Percentiles rank a stretch among this genome's conserved stretches.
Conservation (phyloP, 2,888 invertebrate species). For the Andrena flavipes region DNA sequence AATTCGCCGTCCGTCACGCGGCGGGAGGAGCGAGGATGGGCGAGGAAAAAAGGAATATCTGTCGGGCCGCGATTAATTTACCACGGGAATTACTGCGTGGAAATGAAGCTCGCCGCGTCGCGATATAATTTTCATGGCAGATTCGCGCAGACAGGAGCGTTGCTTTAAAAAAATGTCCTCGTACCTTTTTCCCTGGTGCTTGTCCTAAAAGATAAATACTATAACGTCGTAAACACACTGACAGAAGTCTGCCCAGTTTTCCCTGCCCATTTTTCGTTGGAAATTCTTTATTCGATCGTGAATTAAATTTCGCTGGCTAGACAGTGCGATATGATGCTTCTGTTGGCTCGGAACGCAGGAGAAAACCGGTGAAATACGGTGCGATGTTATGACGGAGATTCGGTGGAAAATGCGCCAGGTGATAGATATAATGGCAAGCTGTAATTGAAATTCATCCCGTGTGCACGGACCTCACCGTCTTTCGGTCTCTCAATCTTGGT, state of each 20-base stretch:
- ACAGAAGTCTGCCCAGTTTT: neutral
- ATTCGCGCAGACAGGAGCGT: neutral
- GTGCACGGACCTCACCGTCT: conserved; percentile 21
- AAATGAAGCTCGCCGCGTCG: neutral
- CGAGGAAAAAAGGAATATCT: neutral
- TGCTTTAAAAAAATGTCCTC: conserved; percentile 1
- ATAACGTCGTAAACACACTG: neutral
- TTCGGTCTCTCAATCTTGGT: conserved; percentile 35
- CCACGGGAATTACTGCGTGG: conserved; percentile 2
- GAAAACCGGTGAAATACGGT: neutral
- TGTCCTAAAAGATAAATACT: neutral
- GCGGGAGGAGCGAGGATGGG: no score
- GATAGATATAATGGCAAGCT: conserved; percentile 30
- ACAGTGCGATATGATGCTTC: neutral
- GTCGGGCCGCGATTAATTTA: neutral
- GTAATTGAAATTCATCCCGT: conserved; percentile 68
- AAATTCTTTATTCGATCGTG: neutral
- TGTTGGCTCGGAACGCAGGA: neutral
- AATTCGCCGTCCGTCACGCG: neutral
- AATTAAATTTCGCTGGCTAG: neutral
- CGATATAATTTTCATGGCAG: neutral
- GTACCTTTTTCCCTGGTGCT: neutral
- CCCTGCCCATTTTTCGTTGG: neutral
- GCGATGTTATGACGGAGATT: neutral
- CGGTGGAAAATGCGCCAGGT: neutral